Percentiles rank a stretch among this genome's conserved stretches.
Evolutionary conservation across 2,888 invertebrate species (phyloP).

Genomic region (Brachynemurus nebulosus): DNA sequence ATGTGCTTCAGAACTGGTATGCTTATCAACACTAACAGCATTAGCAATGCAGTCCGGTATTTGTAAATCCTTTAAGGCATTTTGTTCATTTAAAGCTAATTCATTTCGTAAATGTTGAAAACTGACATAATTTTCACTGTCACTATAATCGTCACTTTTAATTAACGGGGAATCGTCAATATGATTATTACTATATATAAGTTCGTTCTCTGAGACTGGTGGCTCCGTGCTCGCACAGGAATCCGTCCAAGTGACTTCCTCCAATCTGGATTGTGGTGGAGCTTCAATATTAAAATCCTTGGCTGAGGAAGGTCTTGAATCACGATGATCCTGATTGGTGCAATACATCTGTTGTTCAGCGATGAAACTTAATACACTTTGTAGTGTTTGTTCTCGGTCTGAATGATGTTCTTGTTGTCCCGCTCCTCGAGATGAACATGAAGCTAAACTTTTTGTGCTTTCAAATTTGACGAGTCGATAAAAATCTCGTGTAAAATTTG

Average conservation of each 20-base stretch:
- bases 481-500: slow-evolving; percentile 66
- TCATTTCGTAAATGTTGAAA: slow-evolving; percentile 30
- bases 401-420: slow-evolving; percentile 41
- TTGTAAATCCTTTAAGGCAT: slow-evolving; percentile 14
- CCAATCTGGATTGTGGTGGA: slow-evolving; percentile 35
- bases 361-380: slow-evolving; percentile 60
- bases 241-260: slow-evolving; percentile 1
- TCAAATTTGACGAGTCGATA: slow-evolving; percentile 69
- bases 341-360: slow-evolving; percentile 64
- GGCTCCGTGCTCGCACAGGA: slow-evolving; percentile 8
- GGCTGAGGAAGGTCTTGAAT: slow-evolving; percentile 40
- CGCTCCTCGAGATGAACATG: slow-evolving; percentile 53
- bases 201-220: slow-evolving; percentile 13
- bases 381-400: slow-evolving; percentile 54
- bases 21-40: slow-evolving; percentile 20
- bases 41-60: slow-evolving; percentile 21
- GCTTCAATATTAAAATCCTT: slow-evolving; percentile 40
- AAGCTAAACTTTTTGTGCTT: slow-evolving; percentile 64
- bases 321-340: slow-evolving; percentile 42
- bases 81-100: slow-evolving; percentile 25
- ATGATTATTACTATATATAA: slow-evolving; percentile 15
- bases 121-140: slow-evolving; percentile 30
- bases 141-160: slow-evolving; percentile 10
- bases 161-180: slow-evolving; percentile 8
- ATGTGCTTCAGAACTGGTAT: neutral